A percentile compares a stretch with the other conserved stretches of the same genome.
phyloP scores from a whole-genome alignment of 2,113 vertebrate genomes.

The Chionis minor region DNA sequence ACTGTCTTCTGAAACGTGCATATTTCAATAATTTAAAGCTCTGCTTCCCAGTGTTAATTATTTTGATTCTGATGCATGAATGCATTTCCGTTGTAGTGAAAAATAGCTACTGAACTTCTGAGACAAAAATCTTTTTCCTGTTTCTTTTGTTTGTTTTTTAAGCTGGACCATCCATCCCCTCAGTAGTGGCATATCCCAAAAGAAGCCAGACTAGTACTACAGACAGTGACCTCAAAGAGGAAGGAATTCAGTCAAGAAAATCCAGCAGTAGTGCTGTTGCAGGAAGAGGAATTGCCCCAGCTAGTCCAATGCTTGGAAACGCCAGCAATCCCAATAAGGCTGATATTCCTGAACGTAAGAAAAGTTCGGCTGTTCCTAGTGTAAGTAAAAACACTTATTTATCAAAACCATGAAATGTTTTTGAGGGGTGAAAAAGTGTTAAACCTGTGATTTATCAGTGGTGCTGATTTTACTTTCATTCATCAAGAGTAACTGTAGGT shows the following conservation, averaged over 20 bases:
- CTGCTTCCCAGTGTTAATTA: background rate
- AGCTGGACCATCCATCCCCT: conserved; percentile 88
- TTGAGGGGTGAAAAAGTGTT: background rate
- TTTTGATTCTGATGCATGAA: background rate
- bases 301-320: conserved; percentile 93
- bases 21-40: background rate
- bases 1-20: background rate
- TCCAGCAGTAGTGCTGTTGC: conserved; percentile 76
- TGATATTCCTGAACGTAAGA: conserved; percentile 96
- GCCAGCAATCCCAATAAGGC: conserved; percentile 98
- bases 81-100: background rate
- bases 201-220: conserved; percentile 88
- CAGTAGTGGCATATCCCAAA: conserved; percentile 88
- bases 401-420: background rate
- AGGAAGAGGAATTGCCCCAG: conserved; percentile 84
- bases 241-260: conserved; percentile 85
- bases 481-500: background rate
- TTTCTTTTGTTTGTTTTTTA: background rate
- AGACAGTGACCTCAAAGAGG: conserved; percentile 87
- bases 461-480: background rate
- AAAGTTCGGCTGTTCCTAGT: conserved; percentile 83
- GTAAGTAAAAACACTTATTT: conserved; percentile 75
- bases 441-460: background rate
- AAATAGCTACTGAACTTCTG: background rate
- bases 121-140: background rate